Base-by-base conservation (phyloP, 2,797 vertebrate genomes). In the Arremon aurantiirostris region DNA sequence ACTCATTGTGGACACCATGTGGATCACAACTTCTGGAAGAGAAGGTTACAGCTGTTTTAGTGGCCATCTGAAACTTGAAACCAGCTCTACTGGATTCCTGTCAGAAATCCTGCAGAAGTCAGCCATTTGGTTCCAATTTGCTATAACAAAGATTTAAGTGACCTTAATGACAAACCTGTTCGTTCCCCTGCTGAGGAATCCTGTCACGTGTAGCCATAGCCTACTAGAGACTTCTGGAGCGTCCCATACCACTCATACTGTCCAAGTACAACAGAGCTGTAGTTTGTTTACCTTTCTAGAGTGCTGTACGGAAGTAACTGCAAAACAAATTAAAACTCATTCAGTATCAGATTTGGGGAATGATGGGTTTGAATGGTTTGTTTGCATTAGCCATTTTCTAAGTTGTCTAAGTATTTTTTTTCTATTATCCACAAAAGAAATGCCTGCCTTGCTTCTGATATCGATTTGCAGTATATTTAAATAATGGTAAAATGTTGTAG, bases 111-210 rank as follows among this genome's bases (percentile, higher is more conserved):
- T 97, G 96, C 97, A 98, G 97, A 98, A 98, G 97, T 98, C 98
- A 98, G 98, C 98, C 98, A 97, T 97, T 97, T 98, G 97, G 97
- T 98, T 98, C 97, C 97, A 97, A 98, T 98, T 98, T 98, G 96
- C 95, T 98, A 98, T 98, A 97, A 98, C 97, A 98, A 98, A 98
- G 98, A 98, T 98, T 96, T 98, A 99, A 99, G 99, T 99, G 99
- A 98, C 99, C 99, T 99, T 99, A 99, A 98, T 98, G 98, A 97
- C 92, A 97, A 97, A 97, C 97, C 91, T 98, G 95, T 98, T 97
- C 88, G 75, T 98, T 97, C 97, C 97, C 97, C 97, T 98, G 97
- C 97, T 97, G 95, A 97, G 97, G 97, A 97, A 98, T 97, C 97
- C 91, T 97, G 97, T 96, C 69, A 93, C 50, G 91, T 97, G 95